Conservation (phyloP, 2,888 invertebrate genomes). For the Mythimna impura region DNA sequence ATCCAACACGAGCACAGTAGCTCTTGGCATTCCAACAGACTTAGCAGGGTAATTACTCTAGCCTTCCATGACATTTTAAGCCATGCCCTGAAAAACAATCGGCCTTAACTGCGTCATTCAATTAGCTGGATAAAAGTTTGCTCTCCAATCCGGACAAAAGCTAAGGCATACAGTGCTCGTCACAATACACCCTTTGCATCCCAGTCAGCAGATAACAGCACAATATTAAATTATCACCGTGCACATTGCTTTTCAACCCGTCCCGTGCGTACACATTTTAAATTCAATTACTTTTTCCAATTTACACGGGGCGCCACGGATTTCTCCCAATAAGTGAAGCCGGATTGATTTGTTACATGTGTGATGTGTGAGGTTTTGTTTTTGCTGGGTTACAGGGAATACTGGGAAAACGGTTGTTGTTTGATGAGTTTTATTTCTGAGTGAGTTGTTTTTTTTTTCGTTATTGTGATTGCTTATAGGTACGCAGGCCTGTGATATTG, state of each 20-base stretch:
- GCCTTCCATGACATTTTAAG: neutral
- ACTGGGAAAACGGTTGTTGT: neutral
- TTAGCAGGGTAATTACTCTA: too few species aligned
- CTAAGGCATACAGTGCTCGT: constrained; percentile 33
- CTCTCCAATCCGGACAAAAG: constrained; percentile 30
- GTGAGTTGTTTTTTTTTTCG: neutral
- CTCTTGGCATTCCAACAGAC: too few species aligned
- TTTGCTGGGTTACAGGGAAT: constrained; percentile 15
- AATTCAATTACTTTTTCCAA: constrained; percentile 80
- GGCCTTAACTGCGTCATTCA: constrained; percentile 5
- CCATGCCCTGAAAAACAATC: neutral
- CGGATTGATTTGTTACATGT: constrained; percentile 72
- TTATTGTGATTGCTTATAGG: neutral
- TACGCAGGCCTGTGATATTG: too few species aligned
- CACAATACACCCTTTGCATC: constrained; percentile 30
- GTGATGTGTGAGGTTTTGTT: constrained; percentile 49
- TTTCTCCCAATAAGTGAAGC: constrained; percentile 65
- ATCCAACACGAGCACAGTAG: too few species aligned
- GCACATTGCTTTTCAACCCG: constrained; percentile 58
- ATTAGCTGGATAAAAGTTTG: constrained; percentile 44
- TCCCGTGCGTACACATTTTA: constrained; percentile 71
- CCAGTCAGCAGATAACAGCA: constrained; percentile 45
- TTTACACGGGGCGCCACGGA: constrained; percentile 69
- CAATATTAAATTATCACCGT: constrained; percentile 68
- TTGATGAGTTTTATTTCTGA: neutral